Evolutionary conservation across 2,888 invertebrate species (phyloP), one percentile per base, ranked within the genome.

Genomic region (Habrosyne pyritoides): DNA sequence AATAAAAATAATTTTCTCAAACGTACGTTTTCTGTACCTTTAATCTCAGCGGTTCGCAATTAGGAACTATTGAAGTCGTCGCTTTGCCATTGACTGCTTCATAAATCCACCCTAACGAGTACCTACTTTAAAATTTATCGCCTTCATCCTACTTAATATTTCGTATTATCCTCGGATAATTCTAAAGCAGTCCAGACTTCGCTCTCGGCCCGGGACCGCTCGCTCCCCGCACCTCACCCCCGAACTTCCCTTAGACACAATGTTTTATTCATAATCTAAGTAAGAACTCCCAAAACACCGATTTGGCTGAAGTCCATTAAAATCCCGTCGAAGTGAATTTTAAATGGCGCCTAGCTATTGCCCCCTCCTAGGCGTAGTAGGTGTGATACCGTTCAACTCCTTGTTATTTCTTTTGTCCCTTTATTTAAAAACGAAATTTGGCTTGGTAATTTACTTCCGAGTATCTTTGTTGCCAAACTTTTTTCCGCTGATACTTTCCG

Each of bases 231-330:
- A n/a, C n/a, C 33, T n/a, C n/a, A 4, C 55, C 59, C 58, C 53
- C 55, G 58, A 57, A 61, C 57, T 56, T 64, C 58, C 61, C 64
- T 54, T 59, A 63, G 58, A 62, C 55, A 66, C 60, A 67, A 89
- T 89, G 87, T 89, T 87, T 88, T 86, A 89, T 89, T 89, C 87
- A 88, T 87, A 77, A 81, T 78, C 76, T 67, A 72, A 77, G 79
- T 78, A 79, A 77, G 75, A 83, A 82, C 73, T 82, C 81, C 81
- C 80, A 76, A 86, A 87, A 87, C 85, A 86, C 69, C 81, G 83
- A 84, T 84, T 87, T 36, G 36, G 76, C 73, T 61, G 69, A 71
- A 83, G 79, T 83, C 83, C 84, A 84, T 86, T 86, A 82, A 80
- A 83, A 79, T 75, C 70, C 70, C 68, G 71, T 68, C 65, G 71